Base-by-base conservation (phyloP, 2,888 invertebrate species). In the Lissonota sp. region DNA sequence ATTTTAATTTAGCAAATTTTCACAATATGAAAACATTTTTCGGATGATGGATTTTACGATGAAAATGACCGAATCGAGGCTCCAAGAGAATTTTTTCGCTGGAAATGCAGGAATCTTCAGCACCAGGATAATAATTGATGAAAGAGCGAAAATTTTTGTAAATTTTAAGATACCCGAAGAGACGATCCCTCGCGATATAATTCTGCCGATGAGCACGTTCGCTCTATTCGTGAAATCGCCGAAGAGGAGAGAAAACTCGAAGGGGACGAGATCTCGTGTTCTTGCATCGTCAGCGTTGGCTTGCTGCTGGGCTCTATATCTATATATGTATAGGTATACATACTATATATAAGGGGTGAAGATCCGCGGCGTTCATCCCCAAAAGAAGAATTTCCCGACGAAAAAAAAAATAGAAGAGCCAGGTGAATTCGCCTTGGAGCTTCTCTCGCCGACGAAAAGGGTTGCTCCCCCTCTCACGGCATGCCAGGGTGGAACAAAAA, bases 131-230 rank as follows among this genome's bases (percentile, higher is more conserved):
- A 26, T 26, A 26, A 26, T 26, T 26, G 26, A 57, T 57, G 3
- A 37, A 7, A 7, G 55, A 16, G 37, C 44, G 7, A 57, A 10
- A 57, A 44, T 26, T 10, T 6, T 39, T 4, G 8, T 26, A 39
- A 63, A 73, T n/a, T 39, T 73, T 49, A 8, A 39, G 12, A 51
- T 51, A 51, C 14, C 49, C 39, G 51, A 63, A 49, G 16, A 44
- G 4, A 12, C 1, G 10, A 26, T 37, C 12, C 12, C 10, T 49
- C 42, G 69, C 39, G 42, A 62, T 71, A 26, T 26, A 26, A 62
- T 71, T 71, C 26, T 4, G 42, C 5, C 62, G 62, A 63, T 63
- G 62, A 53, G 71, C 71, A 71, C 71, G 71, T 62, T 62, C 62
- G 12, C 46, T 51, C 64, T 39, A 6, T 51, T 60, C 16, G 55